Evolutionary conservation across 2,888 invertebrate species (phyloP).

Genomic region (Oligia latruncula): DNA sequence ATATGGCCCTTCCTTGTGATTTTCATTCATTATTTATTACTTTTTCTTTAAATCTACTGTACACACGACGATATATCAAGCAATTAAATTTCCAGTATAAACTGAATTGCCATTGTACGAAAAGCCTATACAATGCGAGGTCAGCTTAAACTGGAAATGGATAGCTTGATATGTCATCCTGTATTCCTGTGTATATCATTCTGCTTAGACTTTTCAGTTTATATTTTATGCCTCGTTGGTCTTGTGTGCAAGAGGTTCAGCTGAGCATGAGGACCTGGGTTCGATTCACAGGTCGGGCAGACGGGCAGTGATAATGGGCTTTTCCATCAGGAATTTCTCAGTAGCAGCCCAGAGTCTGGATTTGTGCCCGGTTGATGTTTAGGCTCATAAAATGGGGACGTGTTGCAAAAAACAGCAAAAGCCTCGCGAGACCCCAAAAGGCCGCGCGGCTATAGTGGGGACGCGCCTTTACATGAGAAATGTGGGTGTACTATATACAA

Average conservation of each 20-base stretch:
- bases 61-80: neutral
- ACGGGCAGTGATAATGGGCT: neutral
- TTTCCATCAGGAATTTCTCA: neutral
- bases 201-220: neutral
- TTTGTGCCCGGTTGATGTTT: neutral
- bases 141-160: neutral
- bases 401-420: neutral
- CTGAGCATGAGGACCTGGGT: neutral
- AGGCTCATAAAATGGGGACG: no score
- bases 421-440: neutral
- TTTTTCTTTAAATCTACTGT: neutral
- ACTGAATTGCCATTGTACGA: neutral
- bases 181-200: neutral
- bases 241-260: neutral
- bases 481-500: no score
- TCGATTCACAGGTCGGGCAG: neutral
- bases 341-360: neutral
- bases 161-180: no score
- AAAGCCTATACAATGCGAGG: neutral
- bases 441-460: no score
- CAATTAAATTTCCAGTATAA: neutral
- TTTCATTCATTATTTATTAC: constrained; percentile 2
- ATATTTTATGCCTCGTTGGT: neutral
- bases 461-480: no score
- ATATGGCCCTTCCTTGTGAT: neutral